Evolutionary conservation across 1,140 invertebrate genomes (phyloP).

Genomic region (Sminthurinus signatus): DNA sequence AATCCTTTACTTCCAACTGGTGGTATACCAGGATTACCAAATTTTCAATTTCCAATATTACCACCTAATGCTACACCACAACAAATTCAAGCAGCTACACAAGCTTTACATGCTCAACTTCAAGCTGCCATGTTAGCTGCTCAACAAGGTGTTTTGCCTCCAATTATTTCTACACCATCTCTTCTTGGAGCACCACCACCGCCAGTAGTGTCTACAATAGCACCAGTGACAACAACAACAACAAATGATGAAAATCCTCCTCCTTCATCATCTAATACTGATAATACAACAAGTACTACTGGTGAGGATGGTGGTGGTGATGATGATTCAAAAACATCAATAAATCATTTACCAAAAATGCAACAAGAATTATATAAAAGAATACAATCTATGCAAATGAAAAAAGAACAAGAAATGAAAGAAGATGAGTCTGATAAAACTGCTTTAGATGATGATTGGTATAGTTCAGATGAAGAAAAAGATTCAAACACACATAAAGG

Average conservation of each 20-base stretch:
- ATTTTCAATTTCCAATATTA: too few species aligned
- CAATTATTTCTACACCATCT: not conserved
- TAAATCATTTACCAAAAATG: slow-evolving; percentile 56
- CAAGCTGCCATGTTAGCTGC: not conserved
- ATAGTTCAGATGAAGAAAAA: slow-evolving; percentile 21
- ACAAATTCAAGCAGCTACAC: slow-evolving; percentile 10
- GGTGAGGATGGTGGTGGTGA: slow-evolving; percentile 47
- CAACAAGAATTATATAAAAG: slow-evolving; percentile 61
- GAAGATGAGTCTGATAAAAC: slow-evolving; percentile 17
- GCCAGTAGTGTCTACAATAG: not conserved
- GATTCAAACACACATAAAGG: too few species aligned
- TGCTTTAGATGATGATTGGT: slow-evolving; percentile 20
- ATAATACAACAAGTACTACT: slow-evolving; percentile 44
- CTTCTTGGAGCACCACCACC: not conserved
- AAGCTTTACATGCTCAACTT: not conserved
- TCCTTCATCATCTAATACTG: slow-evolving; percentile 6
- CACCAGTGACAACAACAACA: not conserved
- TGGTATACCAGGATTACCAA: too few species aligned
- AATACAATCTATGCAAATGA: slow-evolving; percentile 61
- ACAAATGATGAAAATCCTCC: not conserved
- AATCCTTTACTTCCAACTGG: too few species aligned
- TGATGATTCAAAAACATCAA: slow-evolving; percentile 43
- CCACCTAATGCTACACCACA: slow-evolving; percentile 4
- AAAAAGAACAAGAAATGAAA: slow-evolving; percentile 47
- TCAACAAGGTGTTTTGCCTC: too few species aligned